These are phyloP conservation scores for Parauchenoglanis punctatus DNA, from an alignment of 2,797 vertebrate genomes.

Conservation along the genomic window DNA sequence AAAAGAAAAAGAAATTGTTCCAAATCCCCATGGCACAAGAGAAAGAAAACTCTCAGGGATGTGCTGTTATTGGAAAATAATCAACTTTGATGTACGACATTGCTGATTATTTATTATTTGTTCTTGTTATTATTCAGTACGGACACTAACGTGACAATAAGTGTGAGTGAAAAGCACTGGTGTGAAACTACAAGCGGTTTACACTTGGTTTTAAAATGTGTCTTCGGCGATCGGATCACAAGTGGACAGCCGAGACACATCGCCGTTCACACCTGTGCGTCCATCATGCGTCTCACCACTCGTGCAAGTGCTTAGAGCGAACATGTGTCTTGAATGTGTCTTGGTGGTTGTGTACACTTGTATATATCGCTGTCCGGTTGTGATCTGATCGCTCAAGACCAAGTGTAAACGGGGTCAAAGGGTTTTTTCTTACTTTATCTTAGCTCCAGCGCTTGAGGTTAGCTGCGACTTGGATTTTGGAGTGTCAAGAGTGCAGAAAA, in stretches of 20 bases:
- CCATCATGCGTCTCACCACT: too few species aligned
- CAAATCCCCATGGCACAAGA: not conserved
- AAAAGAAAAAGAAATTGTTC: not conserved
- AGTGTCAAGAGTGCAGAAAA: constrained; percentile 8
- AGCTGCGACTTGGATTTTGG: not conserved
- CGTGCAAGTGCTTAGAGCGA: not conserved
- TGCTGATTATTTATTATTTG: not conserved
- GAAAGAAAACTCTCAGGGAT: too few species aligned
- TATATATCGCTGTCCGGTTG: too few species aligned
- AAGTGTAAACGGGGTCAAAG: too few species aligned
- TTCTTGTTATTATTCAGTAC: too few species aligned
- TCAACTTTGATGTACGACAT: not conserved
- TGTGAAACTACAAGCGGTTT: not conserved
- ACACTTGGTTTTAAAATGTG: not conserved
- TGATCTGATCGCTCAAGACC: too few species aligned
- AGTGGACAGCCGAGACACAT: too few species aligned
- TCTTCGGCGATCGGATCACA: too few species aligned
- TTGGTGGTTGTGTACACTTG: too few species aligned
- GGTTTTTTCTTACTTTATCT: not conserved
- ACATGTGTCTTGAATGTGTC: too few species aligned
- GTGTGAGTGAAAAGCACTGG: not conserved
- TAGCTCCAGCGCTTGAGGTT: not conserved
- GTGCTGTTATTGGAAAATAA: too few species aligned
- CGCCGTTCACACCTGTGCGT: too few species aligned
- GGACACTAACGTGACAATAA: not conserved